Base-by-base conservation (phyloP, 2,113 vertebrate species). In the Notothenia coriiceps region DNA sequence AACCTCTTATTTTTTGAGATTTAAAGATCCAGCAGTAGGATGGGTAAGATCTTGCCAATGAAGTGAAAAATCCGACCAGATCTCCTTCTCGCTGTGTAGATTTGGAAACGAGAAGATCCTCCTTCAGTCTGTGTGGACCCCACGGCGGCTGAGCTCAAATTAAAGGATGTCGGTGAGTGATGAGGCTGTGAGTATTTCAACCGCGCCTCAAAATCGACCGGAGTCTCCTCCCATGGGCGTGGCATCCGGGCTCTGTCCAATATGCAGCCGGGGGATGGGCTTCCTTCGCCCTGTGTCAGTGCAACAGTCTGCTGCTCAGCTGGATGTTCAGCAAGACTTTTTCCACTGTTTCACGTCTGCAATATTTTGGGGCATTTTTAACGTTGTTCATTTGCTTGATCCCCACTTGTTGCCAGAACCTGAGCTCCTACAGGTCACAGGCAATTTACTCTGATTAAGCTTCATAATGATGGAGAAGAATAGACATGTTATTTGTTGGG, bases 221-320 rank as follows among this genome's bases (percentile, higher is more conserved):
- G 3, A 89, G 83, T 56, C 92, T 81, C 94, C 94, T 63, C 95
- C 95, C 88, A 86, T 51, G 75, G 93, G 95, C 94, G 94, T 82
- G 88, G 10, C 82, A 8, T 4, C 7, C 35, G 33, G 9, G 12
- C 22, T 40, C 2, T 18, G 66, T 47, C 92, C 93, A 93, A 94
- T 94, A 79, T 15, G 84, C 25, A 62, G 40, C 62, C 11, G 59
- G 74, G 73, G 83, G 83, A 29, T 6, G 89, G 88, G 50, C 56
- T 67, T 79, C 56, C 50, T 52, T n/a, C 43, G 6, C 6, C 55
- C 54, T 8, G 15, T 55, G 49, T 57, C 70, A 17, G 46, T 63
- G 74, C 82, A 77, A 74, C 82, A 77, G 74, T 64, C 50, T 71
- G 77, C 57, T 55, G n/a, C 69, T 79, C 70, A 54, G n/a, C 61